phyloP scores from a whole-genome alignment of 2,113 vertebrate genomes.

The Amblyornis subalaris region DNA sequence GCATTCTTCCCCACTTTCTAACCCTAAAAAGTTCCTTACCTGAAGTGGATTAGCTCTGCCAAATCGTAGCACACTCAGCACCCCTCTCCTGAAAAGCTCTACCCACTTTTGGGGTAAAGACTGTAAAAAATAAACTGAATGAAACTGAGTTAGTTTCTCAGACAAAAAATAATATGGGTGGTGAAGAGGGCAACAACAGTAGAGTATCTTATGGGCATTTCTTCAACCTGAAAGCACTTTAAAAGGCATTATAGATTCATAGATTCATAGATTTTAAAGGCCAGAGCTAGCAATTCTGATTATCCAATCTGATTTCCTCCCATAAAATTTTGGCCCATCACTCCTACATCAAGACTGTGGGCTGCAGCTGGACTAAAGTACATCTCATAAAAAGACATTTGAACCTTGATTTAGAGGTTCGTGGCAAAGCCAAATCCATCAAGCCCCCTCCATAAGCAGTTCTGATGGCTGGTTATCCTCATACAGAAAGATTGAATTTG shows the following conservation, averaged over 20 bases:
- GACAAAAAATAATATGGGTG: background rate
- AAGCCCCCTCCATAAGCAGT: background rate
- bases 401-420: background rate
- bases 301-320: constrained; percentile 6
- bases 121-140: background rate
- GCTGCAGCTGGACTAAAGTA: background rate
- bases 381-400: background rate
- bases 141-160: background rate
- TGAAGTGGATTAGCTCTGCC: background rate
- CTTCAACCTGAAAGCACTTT: constrained; percentile 13
- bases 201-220: background rate
- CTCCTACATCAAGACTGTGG: background rate
- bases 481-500: background rate
- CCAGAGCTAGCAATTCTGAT: constrained; percentile 37
- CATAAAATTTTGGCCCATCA: background rate
- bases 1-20: background rate
- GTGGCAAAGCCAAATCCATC: background rate
- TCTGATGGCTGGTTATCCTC: background rate
- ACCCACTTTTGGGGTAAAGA: background rate
- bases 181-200: background rate
- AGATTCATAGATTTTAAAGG: constrained; percentile 29
- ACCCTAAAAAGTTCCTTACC: background rate
- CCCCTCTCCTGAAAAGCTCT: background rate
- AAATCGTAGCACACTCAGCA: background rate
- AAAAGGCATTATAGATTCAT: constrained; percentile 44